Conservation (phyloP, 2,113 vertebrate species). For the Coracopsis vasa region DNA sequence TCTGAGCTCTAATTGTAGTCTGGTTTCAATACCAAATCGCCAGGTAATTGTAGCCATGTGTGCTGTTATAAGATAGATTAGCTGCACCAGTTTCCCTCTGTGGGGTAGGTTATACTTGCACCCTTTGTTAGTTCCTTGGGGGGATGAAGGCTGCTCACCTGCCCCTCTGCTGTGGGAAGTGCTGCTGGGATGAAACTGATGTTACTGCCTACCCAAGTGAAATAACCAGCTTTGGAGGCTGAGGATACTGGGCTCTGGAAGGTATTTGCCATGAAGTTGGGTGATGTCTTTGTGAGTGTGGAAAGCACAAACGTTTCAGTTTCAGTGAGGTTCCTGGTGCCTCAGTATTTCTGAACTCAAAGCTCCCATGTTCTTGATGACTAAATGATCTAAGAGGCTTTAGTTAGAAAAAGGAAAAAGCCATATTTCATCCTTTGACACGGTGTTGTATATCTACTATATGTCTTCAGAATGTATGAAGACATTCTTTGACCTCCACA, state of each 20-base stretch:
- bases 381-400: neutral
- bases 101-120: neutral
- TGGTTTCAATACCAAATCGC: neutral
- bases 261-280: neutral
- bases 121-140: neutral
- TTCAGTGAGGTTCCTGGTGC: neutral
- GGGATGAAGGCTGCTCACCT: neutral
- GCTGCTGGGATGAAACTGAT: neutral
- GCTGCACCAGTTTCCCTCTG: neutral
- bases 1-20: neutral
- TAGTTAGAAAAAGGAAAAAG: neutral
- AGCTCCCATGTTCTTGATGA: neutral
- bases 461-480: slow-evolving; percentile 26
- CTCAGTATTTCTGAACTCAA: neutral
- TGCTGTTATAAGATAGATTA: neutral
- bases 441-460: neutral
- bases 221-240: neutral
- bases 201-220: neutral
- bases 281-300: neutral
- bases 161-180: neutral
- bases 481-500: slow-evolving; percentile 46
- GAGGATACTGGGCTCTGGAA: neutral
- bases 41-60: neutral
- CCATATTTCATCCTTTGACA: neutral
- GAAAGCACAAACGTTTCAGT: fast-evolving